phyloP scores from a whole-genome alignment of 2,113 vertebrate species.

The Chionodraco myersi region DNA sequence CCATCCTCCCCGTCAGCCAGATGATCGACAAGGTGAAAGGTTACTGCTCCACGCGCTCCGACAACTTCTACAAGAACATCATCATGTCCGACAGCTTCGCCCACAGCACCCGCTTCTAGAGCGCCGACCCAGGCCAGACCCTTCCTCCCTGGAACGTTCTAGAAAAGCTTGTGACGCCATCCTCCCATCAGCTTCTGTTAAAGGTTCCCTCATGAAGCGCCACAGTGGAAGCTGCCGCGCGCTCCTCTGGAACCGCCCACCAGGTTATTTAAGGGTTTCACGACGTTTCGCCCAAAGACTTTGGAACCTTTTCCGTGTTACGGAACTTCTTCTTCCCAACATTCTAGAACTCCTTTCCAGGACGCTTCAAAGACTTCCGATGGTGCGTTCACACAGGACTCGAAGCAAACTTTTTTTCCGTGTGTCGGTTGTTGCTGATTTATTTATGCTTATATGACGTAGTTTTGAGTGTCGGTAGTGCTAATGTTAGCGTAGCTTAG shows the following conservation, averaged over 20 bases:
- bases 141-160: not conserved
- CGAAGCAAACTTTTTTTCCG: too few relatives aligned
- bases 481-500: too few relatives aligned
- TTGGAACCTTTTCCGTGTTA: too few relatives aligned
- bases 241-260: too few relatives aligned
- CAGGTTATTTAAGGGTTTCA: not conserved
- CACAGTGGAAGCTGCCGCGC: not conserved
- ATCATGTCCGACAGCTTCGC: constrained; percentile 93
- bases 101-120: constrained; percentile 93
- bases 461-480: too few relatives aligned
- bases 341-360: not conserved
- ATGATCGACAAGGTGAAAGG: constrained; percentile 95
- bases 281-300: not conserved
- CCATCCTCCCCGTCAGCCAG: constrained; percentile 94
- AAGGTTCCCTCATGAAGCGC: not conserved
- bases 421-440: too few relatives aligned
- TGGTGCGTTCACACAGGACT: not conserved
- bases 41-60: constrained; percentile 91
- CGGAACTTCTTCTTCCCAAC: too few relatives aligned
- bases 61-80: constrained; percentile 98
- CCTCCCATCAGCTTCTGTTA: not conserved
- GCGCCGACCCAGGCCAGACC: too few relatives aligned
- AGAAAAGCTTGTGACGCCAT: not conserved
- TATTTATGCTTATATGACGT: too few relatives aligned
- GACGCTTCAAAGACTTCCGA: not conserved